These are phyloP conservation scores for Balaeniceps rex DNA, from an alignment of 2,113 vertebrate genomes.

Conservation along the genomic window DNA sequence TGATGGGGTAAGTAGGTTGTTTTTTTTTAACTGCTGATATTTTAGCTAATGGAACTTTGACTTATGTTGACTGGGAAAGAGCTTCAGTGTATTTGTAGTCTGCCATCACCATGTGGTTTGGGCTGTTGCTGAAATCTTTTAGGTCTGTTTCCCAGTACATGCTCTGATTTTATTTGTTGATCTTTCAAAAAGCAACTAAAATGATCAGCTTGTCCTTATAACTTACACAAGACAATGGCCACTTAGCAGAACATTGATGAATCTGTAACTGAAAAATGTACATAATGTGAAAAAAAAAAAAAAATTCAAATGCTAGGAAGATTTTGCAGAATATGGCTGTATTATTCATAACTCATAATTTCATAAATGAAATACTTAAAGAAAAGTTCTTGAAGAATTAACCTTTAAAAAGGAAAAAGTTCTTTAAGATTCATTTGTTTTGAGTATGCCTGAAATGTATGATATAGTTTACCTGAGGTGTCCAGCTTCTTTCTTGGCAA, in stretches of 20 bases:
- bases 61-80: not conserved
- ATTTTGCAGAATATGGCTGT: not conserved
- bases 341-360: not conserved
- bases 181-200: not conserved
- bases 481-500: not conserved
- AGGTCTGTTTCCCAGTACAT: not conserved
- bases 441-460: not conserved
- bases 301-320: not conserved
- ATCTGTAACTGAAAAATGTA: not conserved
- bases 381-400: not conserved
- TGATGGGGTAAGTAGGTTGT: conserved; percentile 85
- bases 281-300: not conserved
- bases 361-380: not conserved
- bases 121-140: not conserved
- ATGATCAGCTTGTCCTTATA: not conserved
- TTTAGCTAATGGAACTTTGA: not conserved
- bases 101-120: not conserved
- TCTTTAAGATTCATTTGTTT: not conserved
- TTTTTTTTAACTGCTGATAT: not conserved
- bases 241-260: not conserved
- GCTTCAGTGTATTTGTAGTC: not conserved
- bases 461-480: not conserved
- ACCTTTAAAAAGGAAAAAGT: not conserved
- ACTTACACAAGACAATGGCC: not conserved
- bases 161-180: not conserved